phyloP scores from a whole-genome alignment of 2,113 vertebrate species.

The Sander vitreus region DNA sequence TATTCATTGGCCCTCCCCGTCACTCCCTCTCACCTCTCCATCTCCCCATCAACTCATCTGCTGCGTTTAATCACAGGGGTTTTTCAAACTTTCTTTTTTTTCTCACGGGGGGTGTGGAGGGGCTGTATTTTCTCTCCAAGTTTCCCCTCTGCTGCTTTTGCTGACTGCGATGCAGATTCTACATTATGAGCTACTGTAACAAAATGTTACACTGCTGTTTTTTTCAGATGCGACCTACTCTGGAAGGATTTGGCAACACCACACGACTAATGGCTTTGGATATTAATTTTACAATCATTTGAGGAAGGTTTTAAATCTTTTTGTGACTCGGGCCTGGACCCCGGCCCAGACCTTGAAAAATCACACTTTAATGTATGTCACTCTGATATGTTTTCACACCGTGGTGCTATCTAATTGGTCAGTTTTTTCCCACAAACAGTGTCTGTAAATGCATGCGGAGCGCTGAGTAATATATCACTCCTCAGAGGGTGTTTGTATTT shows the following conservation, averaged over 20 bases:
- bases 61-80: conserved; percentile 53
- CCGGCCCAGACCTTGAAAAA: conserved; percentile 47
- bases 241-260: conserved; percentile 39
- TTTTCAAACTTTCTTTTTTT: conserved; percentile 15
- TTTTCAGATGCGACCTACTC: conserved; percentile 33
- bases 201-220: conserved; percentile 43
- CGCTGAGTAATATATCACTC: conserved; percentile 15
- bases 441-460: background rate
- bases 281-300: conserved; percentile 64
- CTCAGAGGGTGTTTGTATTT: background rate
- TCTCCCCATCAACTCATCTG: conserved; percentile 58
- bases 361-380: conserved; percentile 43
- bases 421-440: conserved; percentile 1
- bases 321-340: conserved; percentile 30
- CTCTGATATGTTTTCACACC: conserved; percentile 39
- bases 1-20: conserved; percentile 41
- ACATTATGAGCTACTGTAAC: conserved; percentile 61
- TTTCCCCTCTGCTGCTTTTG: conserved; percentile 61
- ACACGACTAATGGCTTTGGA: conserved; percentile 38
- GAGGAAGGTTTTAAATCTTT: conserved; percentile 58
- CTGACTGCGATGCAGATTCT: conserved; percentile 51
- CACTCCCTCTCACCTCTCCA: conserved; percentile 53
- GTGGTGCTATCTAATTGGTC: conserved; percentile 35
- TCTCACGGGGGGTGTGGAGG: background rate
- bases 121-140: conserved; percentile 40